Evolutionary conservation across 2,113 vertebrate genomes (phyloP).

Genomic region (Callionymus lyra): DNA sequence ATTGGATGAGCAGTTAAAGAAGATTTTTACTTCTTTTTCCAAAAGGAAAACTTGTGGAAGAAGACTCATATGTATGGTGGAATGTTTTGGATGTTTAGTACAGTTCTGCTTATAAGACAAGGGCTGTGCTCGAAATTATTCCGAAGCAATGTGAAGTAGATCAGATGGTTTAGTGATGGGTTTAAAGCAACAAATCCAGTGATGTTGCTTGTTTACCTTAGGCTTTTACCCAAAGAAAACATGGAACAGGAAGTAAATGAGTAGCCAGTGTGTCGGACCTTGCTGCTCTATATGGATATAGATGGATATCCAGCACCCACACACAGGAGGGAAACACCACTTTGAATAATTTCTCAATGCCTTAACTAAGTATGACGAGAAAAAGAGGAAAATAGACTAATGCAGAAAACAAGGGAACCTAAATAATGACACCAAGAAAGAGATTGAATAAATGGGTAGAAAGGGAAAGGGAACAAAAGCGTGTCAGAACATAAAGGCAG

Average conservation of each 20-base stretch:
- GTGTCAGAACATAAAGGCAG: conserved; percentile 24
- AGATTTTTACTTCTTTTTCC: no score
- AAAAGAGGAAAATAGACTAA: neutral
- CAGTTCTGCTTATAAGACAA: no score
- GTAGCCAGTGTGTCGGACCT: conserved; percentile 28
- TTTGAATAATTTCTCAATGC: conserved; percentile 49
- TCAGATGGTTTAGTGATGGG: neutral
- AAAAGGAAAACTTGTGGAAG: no score
- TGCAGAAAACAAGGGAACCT: no score
- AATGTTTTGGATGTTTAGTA: no score
- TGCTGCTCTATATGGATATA: conserved; percentile 27
- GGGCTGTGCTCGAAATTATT: no score
- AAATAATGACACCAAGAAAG: neutral
- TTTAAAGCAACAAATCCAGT: neutral
- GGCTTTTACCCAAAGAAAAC: no score
- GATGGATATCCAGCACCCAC: conserved; percentile 15
- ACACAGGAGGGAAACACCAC: conserved; percentile 24
- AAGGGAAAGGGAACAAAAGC: conserved; percentile 4
- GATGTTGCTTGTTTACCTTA: neutral
- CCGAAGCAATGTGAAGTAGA: neutral
- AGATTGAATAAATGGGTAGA: conserved; percentile 9
- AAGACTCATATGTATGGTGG: no score
- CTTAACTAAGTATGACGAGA: conserved; percentile 1
- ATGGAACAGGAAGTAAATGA: no score
- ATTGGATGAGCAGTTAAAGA: no score